Conservation (phyloP, 2,797 vertebrate genomes). For the Linurgus olivaceus region DNA sequence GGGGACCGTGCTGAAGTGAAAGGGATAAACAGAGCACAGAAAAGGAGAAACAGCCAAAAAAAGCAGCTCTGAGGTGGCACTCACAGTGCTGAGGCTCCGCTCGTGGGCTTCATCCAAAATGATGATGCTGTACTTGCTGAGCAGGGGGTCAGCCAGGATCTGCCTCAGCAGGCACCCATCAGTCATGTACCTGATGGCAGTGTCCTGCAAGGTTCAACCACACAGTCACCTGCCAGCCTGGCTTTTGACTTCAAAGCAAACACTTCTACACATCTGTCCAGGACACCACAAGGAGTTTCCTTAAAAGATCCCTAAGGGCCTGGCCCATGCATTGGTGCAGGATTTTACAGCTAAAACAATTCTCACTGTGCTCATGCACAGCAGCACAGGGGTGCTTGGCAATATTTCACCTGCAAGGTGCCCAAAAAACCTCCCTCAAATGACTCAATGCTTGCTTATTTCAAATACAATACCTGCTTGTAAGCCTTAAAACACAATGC, state of each 20-base stretch:
- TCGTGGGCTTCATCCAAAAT: conserved; percentile 96
- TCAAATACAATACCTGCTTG: too few relatives aligned
- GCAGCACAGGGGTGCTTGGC: background rate
- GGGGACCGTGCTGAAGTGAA: background rate
- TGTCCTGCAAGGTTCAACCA: conserved; percentile 77
- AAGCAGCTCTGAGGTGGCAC: background rate
- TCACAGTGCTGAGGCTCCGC: conserved; percentile 94
- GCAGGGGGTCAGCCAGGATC: conserved; percentile 85
- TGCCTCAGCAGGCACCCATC: conserved; percentile 95
- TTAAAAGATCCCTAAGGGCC: too few relatives aligned
- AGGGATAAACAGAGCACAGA: background rate
- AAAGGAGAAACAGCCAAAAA: background rate
- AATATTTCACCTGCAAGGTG: rapidly evolving
- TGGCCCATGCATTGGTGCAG: rapidly evolving
- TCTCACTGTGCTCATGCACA: background rate
- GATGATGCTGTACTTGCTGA: conserved; percentile 88
- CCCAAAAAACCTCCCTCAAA: background rate
- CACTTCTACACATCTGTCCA: rapidly evolving
- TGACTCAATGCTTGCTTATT: too few relatives aligned
- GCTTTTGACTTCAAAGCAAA: background rate
- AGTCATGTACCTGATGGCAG: conserved; percentile 93
- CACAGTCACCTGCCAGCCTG: background rate
- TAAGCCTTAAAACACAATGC: too few relatives aligned
- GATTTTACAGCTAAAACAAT: background rate
- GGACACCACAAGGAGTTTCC: background rate